These are phyloP conservation scores for Nemurella pictetii DNA, from an alignment of 2,888 invertebrate species.

Conservation along the genomic window DNA sequence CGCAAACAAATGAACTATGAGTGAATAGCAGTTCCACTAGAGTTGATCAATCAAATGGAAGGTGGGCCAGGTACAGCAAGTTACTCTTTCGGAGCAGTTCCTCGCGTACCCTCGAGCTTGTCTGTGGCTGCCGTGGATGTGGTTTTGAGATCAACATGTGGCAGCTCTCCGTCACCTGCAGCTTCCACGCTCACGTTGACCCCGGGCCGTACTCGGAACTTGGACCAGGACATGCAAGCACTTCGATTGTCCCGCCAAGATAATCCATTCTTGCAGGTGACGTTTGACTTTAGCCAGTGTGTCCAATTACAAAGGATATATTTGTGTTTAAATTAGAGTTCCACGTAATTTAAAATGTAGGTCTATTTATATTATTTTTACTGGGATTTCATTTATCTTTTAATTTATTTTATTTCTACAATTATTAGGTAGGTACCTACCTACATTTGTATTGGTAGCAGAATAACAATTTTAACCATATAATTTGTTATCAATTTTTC, in stretches of 20 bases:
- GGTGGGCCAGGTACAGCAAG: slow-evolving; percentile 2
- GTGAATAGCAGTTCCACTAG: neutral
- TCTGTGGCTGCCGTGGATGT: slow-evolving; percentile 54
- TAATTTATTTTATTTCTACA: too few species aligned
- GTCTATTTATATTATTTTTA: too few species aligned
- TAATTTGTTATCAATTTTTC: too few species aligned
- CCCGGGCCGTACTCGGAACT: slow-evolving; percentile 74
- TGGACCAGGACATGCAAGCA: slow-evolving; percentile 84
- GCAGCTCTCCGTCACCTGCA: slow-evolving; percentile 56
- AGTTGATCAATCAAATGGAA: neutral
- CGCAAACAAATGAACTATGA: neutral
- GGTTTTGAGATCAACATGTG: slow-evolving; percentile 44
- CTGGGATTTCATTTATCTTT: too few species aligned
- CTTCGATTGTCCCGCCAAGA: slow-evolving; percentile 79
- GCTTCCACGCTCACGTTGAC: slow-evolving; percentile 69
- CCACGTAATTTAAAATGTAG: too few species aligned
- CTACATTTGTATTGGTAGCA: too few species aligned
- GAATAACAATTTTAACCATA: too few species aligned
- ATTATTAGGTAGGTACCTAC: too few species aligned
- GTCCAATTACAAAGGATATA: too few species aligned
- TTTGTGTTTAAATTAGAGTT: too few species aligned
- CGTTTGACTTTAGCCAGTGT: too few species aligned
- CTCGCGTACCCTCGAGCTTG: slow-evolving; percentile 55
- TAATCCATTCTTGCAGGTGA: slow-evolving; percentile 83
- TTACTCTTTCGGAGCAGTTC: slow-evolving; percentile 45